Base-by-base conservation (phyloP, 2,113 vertebrate species). In the Colistium nudipinnis region DNA sequence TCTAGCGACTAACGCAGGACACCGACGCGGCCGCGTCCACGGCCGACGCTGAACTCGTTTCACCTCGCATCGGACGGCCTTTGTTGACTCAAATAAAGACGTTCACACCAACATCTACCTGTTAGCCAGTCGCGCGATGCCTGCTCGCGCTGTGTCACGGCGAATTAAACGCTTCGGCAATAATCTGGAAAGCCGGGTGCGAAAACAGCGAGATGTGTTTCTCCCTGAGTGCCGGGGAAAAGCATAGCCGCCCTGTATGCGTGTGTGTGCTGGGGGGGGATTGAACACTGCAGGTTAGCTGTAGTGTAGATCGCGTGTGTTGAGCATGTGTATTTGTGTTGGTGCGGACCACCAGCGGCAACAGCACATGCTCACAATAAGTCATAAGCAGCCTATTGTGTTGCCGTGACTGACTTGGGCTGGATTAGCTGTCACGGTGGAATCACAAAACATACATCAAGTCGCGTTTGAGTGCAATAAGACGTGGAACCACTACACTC, bases 31-130 rank as follows among this genome's bases (percentile, higher is more conserved):
- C 53, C 22, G 65, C 48, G 68, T 62, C 59, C 12, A 39, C 67
- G 22, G 28, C 62, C 69, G 36, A 68, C 24, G 5, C 41, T 80
- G 64, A 84, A 86, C 88, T 87, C 78, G 31, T 81, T 56, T 83
- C 83, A 78, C 70, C 70, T 76, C 68, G n/a, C 35, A 22, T 66
- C 53, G 38, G 61, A 51, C 36, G 70, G 73, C 76, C 64, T 78
- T 88, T 84, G 63, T 84, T 81, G 33, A 33, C 52, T 64, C 14
- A 49, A 73, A 54, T 41, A 74, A 60, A 49, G 2, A 36, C 49
- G 59, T 69, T 39, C 27, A n/a, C n/a, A n/a, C n/a, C n/a, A n/a
- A n/a, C n/a, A 1, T 62, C 12, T 45, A 35, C 28, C 43, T 22
- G 16, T 30, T 47, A n/a, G 10, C 13, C 2, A 4, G n/a, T 22